These are phyloP conservation scores for Leiothrix lutea DNA, from an alignment of 2,113 vertebrate species.

Conservation along the genomic window DNA sequence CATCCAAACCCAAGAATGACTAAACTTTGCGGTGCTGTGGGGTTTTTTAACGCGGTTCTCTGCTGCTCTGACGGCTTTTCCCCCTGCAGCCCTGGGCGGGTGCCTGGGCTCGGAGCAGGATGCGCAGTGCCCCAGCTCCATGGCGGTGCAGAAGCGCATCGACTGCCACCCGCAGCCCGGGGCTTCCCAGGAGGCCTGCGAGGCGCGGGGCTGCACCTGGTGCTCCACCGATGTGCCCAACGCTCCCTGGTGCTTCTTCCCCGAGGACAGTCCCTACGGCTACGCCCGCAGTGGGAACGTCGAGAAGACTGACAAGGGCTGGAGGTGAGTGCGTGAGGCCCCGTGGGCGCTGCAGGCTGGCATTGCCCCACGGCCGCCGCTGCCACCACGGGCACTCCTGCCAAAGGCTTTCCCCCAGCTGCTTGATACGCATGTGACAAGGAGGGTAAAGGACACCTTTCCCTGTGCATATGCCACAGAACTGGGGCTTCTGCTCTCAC, in stretches of 20 bases:
- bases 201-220: not conserved
- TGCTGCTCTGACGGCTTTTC: not conserved
- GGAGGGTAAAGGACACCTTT: accelerated
- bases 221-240: not conserved
- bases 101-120: not conserved
- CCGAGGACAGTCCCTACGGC: not conserved
- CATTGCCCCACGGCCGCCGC: accelerated
- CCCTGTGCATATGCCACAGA: accelerated
- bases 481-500: not conserved
- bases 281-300: not conserved
- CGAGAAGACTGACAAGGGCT: not conserved
- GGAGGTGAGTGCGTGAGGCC: not conserved
- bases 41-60: accelerated
- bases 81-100: not conserved
- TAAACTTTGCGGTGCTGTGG: accelerated
- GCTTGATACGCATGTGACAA: accelerated
- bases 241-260: constrained; percentile 27
- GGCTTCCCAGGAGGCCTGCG: not conserved
- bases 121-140: accelerated
- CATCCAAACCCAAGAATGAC: not conserved
- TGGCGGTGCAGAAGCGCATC: not conserved
- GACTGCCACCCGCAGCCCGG: not conserved
- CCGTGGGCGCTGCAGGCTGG: accelerated
- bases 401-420: accelerated
- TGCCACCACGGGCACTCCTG: accelerated